phyloP scores from a whole-genome alignment of 2,797 vertebrate genomes.

The Darevskia mixta region DNA sequence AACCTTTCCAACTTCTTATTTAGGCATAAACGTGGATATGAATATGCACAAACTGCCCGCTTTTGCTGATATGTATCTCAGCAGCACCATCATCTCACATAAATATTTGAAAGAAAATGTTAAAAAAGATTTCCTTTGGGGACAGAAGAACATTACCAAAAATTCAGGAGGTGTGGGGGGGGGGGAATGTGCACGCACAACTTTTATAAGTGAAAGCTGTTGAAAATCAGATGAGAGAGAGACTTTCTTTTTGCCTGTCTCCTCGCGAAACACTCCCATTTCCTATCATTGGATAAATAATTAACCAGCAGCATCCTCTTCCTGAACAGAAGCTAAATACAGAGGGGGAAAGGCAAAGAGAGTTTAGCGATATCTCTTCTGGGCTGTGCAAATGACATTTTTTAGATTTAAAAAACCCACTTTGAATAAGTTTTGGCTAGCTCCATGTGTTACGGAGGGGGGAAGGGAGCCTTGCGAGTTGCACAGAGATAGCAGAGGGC shows the following conservation, averaged over 20 bases:
- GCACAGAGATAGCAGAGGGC: slow-evolving; percentile 18
- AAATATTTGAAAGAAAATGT: slow-evolving; percentile 75
- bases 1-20: slow-evolving; percentile 46
- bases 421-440: slow-evolving; percentile 18
- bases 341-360: slow-evolving; percentile 49
- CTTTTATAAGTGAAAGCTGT: slow-evolving; percentile 42
- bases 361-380: slow-evolving; percentile 11
- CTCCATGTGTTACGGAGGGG: slow-evolving; percentile 28
- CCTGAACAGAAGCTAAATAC: slow-evolving; percentile 56
- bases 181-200: neutral
- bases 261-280: slow-evolving; percentile 24
- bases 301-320: slow-evolving; percentile 64
- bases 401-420: slow-evolving; percentile 12
- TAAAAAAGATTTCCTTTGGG: slow-evolving; percentile 58
- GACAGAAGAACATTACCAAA: slow-evolving; percentile 56
- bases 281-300: slow-evolving; percentile 74
- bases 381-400: slow-evolving; percentile 41
- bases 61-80: slow-evolving; percentile 41
- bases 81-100: slow-evolving; percentile 53
- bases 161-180: slow-evolving; percentile 65
- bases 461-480: neutral
- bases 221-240: slow-evolving; percentile 54
- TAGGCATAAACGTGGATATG: slow-evolving; percentile 43
- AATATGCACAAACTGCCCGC: slow-evolving; percentile 31
- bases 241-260: slow-evolving; percentile 52